These are phyloP conservation scores for Cephalotes varians DNA, from an alignment of 2,888 invertebrate species.

Conservation along the genomic window DNA sequence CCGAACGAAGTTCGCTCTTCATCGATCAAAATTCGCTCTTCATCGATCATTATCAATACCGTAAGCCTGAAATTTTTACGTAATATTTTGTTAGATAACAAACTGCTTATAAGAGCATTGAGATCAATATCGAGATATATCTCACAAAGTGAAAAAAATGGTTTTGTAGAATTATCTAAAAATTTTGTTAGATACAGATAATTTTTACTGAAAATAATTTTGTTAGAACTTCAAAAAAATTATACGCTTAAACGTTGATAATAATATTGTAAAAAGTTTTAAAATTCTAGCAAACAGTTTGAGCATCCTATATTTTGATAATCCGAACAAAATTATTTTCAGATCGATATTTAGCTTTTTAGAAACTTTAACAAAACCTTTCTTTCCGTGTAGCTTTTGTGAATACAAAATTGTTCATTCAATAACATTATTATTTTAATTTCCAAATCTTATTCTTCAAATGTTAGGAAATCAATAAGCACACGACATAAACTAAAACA, in stretches of 20 bases:
- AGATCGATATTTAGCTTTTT: too few species aligned
- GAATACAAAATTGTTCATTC: neutral
- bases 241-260: too few species aligned
- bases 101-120: neutral
- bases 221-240: too few species aligned
- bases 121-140: neutral
- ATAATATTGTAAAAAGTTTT: too few species aligned
- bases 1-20: neutral
- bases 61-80: neutral
- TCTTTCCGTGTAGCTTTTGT: neutral
- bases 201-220: too few species aligned
- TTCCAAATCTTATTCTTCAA: constrained; percentile 6
- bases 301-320: too few species aligned
- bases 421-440: neutral
- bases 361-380: too few species aligned
- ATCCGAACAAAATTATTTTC: too few species aligned
- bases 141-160: too few species aligned
- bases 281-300: too few species aligned
- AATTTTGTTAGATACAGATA: too few species aligned
- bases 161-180: too few species aligned
- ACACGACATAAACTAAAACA: neutral
- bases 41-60: neutral
- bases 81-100: neutral
- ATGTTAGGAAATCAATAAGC: neutral
- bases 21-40: neutral